Percentiles rank a stretch among this genome's conserved stretches.
Evolutionary conservation across 1,140 invertebrate species (phyloP).

Genomic region (Pteromalus puparum): DNA sequence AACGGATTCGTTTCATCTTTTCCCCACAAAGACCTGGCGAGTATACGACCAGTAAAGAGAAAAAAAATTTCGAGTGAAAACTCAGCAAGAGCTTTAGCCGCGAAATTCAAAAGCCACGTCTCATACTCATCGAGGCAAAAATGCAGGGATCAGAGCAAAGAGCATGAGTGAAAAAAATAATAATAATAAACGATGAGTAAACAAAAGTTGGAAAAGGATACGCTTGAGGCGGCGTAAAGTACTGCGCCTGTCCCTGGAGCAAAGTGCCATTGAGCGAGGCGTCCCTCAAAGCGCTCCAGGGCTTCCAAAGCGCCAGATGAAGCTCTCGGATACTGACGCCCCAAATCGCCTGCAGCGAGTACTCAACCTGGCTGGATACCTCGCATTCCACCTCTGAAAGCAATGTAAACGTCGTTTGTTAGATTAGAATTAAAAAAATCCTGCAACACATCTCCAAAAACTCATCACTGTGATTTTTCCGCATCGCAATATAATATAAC

Average conservation of each 20-base stretch:
- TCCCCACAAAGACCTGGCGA: no score
- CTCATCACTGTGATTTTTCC: no score
- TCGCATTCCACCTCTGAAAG: constrained; percentile 82
- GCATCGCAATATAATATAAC: no score
- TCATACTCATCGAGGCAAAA: not conserved
- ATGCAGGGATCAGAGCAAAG: not conserved
- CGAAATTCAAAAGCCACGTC: not conserved
- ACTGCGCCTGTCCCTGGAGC: constrained; percentile 77
- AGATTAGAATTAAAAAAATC: no score
- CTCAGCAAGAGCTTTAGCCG: not conserved
- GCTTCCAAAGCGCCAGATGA: constrained; percentile 84
- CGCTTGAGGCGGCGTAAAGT: constrained; percentile 71
- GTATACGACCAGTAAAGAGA: no score
- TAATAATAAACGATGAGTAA: no score
- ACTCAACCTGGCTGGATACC: constrained; percentile 84
- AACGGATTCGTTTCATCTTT: no score
- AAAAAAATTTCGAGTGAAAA: no score
- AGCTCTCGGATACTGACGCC: constrained; percentile 85
- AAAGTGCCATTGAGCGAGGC: constrained; percentile 77
- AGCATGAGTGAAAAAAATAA: not conserved
- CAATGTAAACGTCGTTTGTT: not conserved
- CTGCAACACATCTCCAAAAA: no score
- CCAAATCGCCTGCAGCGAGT: constrained; percentile 84
- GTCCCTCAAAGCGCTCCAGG: constrained; percentile 80
- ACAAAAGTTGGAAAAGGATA: constrained; percentile 66